phyloP scores from a whole-genome alignment of 2,113 vertebrate genomes.

The Haemorhous mexicanus region DNA sequence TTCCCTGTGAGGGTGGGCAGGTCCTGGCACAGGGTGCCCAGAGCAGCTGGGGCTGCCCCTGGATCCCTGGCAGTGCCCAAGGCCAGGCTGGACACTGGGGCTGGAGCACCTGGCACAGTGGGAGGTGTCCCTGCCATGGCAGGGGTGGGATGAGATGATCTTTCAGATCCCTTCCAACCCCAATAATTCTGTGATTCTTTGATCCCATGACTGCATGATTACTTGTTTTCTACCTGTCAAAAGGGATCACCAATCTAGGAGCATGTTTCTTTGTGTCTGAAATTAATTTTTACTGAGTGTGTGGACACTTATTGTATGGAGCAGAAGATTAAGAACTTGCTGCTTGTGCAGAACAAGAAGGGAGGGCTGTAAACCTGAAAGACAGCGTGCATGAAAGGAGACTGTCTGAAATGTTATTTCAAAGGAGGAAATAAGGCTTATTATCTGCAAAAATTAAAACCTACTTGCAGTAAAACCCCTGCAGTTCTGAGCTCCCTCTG shows the following conservation, averaged over 20 bases:
- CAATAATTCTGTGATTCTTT: background rate
- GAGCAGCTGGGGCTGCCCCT: background rate
- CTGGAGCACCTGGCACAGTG: background rate
- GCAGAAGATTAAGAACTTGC: background rate
- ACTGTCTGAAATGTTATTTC: background rate
- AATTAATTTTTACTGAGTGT: background rate
- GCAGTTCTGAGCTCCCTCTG: background rate
- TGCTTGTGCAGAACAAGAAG: background rate
- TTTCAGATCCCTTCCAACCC: background rate
- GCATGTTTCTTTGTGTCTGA: background rate
- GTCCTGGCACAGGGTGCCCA: background rate
- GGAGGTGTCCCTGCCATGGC: background rate
- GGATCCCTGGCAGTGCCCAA: background rate
- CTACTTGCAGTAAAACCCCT: background rate
- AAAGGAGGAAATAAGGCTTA: background rate
- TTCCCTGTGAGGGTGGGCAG: accelerated
- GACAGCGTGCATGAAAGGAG: background rate
- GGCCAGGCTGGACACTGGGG: background rate
- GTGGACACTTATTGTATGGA: background rate
- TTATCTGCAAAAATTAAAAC: background rate
- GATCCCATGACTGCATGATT: background rate
- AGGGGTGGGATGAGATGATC: accelerated
- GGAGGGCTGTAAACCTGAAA: background rate
- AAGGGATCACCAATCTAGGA: background rate
- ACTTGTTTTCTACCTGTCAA: background rate